These are phyloP conservation scores for Paracyclopina nana DNA, from an alignment of 1,140 invertebrate species.

Conservation along the genomic window DNA sequence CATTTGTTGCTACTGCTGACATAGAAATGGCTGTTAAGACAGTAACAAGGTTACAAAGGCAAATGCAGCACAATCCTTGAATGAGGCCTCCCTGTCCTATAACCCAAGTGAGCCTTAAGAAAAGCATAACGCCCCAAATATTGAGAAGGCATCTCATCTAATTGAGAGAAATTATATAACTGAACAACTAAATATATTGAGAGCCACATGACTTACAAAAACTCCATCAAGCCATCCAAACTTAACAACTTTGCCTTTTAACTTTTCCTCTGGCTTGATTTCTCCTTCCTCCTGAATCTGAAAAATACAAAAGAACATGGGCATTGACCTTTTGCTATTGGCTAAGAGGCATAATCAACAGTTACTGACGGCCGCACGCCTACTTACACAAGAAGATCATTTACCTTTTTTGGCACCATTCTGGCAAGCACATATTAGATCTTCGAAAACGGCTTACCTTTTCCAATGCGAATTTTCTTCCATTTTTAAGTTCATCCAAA, in stretches of 20 bases:
- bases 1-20: constrained; percentile 93
- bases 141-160: constrained; percentile 34
- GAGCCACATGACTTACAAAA: constrained; percentile 18
- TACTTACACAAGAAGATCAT: no score
- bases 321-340: no score
- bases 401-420: not conserved
- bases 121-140: constrained; percentile 41
- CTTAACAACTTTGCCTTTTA: constrained; percentile 19
- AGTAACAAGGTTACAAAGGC: constrained; percentile 74
- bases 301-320: not conserved
- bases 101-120: constrained; percentile 36
- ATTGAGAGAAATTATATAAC: not conserved
- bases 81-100: constrained; percentile 32
- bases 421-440: not conserved
- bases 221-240: constrained; percentile 22
- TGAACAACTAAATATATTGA: not conserved
- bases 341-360: no score
- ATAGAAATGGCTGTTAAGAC: constrained; percentile 82
- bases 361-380: no score
- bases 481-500: not conserved
- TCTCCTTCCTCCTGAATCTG: not conserved
- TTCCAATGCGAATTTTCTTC: not conserved
- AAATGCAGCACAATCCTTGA: constrained; percentile 49
- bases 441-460: not conserved
- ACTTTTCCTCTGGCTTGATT: not conserved